phyloP scores from a whole-genome alignment of 2,888 invertebrate species.

The Anaspis maculata region DNA sequence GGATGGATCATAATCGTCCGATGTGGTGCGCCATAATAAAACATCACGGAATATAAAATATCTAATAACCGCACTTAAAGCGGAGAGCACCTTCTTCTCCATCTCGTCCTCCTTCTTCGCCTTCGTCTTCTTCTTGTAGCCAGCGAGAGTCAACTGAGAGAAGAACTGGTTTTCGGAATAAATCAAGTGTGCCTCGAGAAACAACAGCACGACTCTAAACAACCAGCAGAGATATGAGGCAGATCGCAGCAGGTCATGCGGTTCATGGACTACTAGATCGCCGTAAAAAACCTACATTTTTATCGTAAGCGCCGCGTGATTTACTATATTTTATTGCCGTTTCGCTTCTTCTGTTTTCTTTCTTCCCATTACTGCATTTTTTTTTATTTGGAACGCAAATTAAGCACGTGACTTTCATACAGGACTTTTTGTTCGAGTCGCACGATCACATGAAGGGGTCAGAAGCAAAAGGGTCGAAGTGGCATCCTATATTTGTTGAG shows the following conservation, averaged over 20 bases:
- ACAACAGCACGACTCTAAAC: constrained; percentile 35
- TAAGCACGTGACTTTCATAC: too few species aligned
- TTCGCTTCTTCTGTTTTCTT: too few species aligned
- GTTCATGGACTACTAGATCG: constrained; percentile 42
- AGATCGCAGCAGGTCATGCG: constrained; percentile 40
- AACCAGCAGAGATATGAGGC: constrained; percentile 29
- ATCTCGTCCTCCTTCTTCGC: too few species aligned
- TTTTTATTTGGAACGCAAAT: too few species aligned
- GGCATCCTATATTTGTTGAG: too few species aligned
- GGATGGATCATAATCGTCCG: constrained; percentile 27
- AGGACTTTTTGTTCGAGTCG: too few species aligned
- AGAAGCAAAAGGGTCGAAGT: too few species aligned
- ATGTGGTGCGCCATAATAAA: too few species aligned
- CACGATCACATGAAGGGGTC: too few species aligned
- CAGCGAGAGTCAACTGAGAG: constrained; percentile 22
- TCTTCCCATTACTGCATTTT: background rate
- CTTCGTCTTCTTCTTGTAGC: too few species aligned
- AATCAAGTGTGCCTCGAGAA: constrained; percentile 36
- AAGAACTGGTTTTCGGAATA: constrained; percentile 37
- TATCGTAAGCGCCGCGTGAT: constrained; percentile 11
- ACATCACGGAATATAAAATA: constrained; percentile 32
- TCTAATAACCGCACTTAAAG: constrained; percentile 33
- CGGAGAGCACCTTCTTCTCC: too few species aligned
- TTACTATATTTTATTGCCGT: too few species aligned
- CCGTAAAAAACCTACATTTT: constrained; percentile 27